phyloP scores from a whole-genome alignment of 1,140 invertebrate genomes.

The Ostrea edulis region DNA sequence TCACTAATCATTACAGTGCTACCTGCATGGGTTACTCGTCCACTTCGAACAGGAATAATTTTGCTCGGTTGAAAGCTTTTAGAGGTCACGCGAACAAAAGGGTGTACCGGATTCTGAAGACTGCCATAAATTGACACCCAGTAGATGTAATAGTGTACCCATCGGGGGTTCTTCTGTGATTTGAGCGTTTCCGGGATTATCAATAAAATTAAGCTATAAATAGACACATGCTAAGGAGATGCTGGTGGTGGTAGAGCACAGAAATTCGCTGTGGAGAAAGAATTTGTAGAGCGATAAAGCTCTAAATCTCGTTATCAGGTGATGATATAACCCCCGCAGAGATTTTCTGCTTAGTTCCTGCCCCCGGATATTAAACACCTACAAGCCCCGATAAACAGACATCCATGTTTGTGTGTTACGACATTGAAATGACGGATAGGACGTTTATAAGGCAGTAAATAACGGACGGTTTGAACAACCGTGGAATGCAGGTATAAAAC shows the following conservation, averaged over 20 bases:
- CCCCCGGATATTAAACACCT: conserved; percentile 12
- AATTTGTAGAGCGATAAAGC: neutral
- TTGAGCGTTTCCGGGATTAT: neutral
- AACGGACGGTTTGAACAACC: conserved; percentile 10
- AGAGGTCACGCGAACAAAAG: neutral
- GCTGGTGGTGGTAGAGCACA: neutral
- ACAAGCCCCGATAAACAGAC: neutral
- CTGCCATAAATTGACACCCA: neutral
- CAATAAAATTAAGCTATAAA: neutral
- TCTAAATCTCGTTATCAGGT: conserved; percentile 23
- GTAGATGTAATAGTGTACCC: neutral
- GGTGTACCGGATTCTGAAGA: neutral
- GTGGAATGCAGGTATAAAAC: neutral
- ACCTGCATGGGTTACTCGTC: no score
- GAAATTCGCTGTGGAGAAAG: neutral
- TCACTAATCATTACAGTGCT: no score
- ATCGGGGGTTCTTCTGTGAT: neutral
- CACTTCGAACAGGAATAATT: no score
- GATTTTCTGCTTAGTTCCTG: neutral
- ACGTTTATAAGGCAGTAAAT: neutral
- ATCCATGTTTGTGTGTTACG: conserved; percentile 3
- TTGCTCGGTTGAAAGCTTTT: neutral
- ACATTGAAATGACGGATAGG: neutral
- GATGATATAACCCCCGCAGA: conserved; percentile 12
- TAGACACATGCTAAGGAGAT: neutral